Evolutionary conservation across 2,888 invertebrate genomes (phyloP), one percentile per base, ranked within the genome.

Genomic region (Oegoconia quadripuncta): DNA sequence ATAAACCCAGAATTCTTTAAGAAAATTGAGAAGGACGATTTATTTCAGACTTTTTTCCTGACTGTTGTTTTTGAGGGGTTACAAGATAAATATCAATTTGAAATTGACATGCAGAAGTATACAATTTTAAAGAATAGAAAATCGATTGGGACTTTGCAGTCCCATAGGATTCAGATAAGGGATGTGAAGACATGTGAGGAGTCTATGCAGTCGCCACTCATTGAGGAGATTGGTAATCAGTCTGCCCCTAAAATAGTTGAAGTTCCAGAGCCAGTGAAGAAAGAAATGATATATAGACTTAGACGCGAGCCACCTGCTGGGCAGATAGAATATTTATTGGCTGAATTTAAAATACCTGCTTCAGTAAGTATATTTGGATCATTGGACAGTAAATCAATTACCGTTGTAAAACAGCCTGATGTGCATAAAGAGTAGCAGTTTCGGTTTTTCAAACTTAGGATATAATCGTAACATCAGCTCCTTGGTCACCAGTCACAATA

Each of bases 31-130:
- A 89, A 87, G 3, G 92, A 91, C 47, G 83, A 90, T 41, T 74
- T 93, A 0, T 96, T 97, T 55, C 91, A 92, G 67, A 90, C 92
- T 46, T 97, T 97, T 64, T 92, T 97, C 44, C 76, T 96, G 31
- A 91, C 93, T 8, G 90, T 96, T 1, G 91, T 93, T 3, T 91
- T 95, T 61, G 95, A 96, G 67, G 97, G 86, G 0, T 55, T 87
- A 29, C 86, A 93, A 49, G 90, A 93, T 52, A 97, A 97, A 78
- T 94, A 94, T 64, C 90, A 93, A 34, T 89, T 93, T 57, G 88
- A 90, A 63, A 74, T 95, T 23, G 90, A 91, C 43, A 88, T 90
- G 57, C 90, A 93, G 25, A 90, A 89, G 49, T 92, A 90, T 52
- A 90, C 91, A 3, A 82, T 93, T 37, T 70, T 96, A 42, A 93